phyloP scores from a whole-genome alignment of 2,113 vertebrate genomes.

The Meriones unguiculatus region DNA sequence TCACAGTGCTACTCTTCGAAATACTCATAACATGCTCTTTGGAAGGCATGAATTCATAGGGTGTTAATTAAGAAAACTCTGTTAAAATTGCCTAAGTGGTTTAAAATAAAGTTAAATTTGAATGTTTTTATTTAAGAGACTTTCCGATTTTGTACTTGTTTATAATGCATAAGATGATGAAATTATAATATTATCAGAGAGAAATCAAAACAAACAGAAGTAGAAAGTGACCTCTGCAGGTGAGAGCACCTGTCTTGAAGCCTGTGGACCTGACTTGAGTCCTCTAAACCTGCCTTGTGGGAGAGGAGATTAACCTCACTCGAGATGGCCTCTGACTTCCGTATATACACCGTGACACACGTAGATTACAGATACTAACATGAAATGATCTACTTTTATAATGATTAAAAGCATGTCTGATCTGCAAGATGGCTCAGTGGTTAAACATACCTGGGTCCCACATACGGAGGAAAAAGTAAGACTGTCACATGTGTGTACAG shows the following conservation, averaged over 20 bases:
- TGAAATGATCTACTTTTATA: neutral
- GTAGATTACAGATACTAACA: neutral
- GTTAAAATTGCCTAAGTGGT: neutral
- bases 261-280: neutral
- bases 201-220: neutral
- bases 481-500: neutral
- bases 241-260: neutral
- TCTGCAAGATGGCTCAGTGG: neutral
- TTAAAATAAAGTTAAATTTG: neutral
- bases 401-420: neutral
- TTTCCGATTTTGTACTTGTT: no score
- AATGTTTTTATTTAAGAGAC: neutral
- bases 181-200: neutral
- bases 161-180: neutral
- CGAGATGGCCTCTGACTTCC: no score
- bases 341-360: no score
- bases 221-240: no score
- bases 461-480: no score
- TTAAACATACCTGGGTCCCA: no score
- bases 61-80: neutral
- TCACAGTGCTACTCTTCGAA: neutral
- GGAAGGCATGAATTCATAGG: no score
- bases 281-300: accelerated
- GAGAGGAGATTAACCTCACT: accelerated
- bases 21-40: no score